Evolutionary conservation across 2,797 vertebrate genomes (phyloP), one percentile per base, ranked within the genome.

Genomic region (Scarus forsteni): DNA sequence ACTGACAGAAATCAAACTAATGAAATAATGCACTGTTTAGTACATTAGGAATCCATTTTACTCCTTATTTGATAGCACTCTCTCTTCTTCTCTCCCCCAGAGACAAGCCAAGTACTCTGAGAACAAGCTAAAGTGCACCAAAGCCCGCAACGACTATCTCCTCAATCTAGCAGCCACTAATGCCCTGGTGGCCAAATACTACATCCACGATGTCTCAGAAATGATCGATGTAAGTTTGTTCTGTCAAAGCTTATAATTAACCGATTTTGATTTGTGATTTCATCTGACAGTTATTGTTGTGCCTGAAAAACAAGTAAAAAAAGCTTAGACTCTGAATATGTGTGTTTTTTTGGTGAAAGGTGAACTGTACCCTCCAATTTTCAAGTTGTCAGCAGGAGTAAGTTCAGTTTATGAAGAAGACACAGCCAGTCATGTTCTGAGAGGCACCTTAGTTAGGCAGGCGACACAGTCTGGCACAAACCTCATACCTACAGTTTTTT

Each of bases 81-180:
- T 77, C 8, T 67, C 55, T 74, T 68, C 15, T 5, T 59, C 72
- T 69, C 38, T 60, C 78, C 87, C 70, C 72, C 83, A 99, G 98
- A 97, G 98, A 86, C 98, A 99, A 93, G 98, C 97, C 73, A 99
- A 99, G 90, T 99, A 99, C 72, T 99, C 95, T 1, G 98, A 99
- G 87, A 99, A 99, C 94, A 99, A 99, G 86, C 94, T 99, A 88
- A 99, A 99, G 88, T 99, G 98, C 77, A 99, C 97, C 10, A 99
- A 99, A 75, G 97, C 98, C 79, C 95, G 98, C 62, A 99, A 99
- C 0, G 98, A 99, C 91, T 99, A 98, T 91, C 92, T 99, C 85
- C 95, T 99, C 85, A 99, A 98, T 87, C 93, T 99, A 88, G 94
- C 96, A 8, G 98, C 97, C 65, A 96, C 97, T 84, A 99, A 99